Evolutionary conservation across 2,113 vertebrate genomes (phyloP), one percentile per base, ranked within the genome.

Genomic region (Proteles cristata): DNA sequence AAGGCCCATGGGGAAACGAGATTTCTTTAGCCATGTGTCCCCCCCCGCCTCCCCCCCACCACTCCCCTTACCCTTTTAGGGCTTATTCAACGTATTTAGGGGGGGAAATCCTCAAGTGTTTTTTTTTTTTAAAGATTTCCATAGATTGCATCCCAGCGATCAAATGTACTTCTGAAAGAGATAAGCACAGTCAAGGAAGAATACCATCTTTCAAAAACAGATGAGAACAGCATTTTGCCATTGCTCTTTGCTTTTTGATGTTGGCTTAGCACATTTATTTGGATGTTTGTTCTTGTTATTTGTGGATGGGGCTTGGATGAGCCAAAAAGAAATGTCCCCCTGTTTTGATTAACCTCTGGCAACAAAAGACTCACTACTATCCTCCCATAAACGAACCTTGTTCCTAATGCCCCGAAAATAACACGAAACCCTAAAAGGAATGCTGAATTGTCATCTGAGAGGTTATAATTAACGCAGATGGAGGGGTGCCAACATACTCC

Each of bases 1-100:
- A 96, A 89, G 97, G 87, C 98, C 98, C 74, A n/a, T 43, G 84
- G 97, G 97, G 90, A 98, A 98, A 97, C 92, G 94, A 85, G 84
- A 61, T 83, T 89, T 97, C 96, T 98, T 97, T 92, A 93, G 95
- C 97, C 95, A 86, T 88, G 84, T 45, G 61, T 66, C 11, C 4
- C 28, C 17, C 0, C 6, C 7, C 45, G 23, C 8, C 12, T 2
- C 28, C 85, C 65, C 35, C 39, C 39, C 39, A 3, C 39, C 39
- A 39, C 39, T 39, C 39, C 39, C 39, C 39, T 39, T 39, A 39
- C 39, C 39, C 91, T 77, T 98, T 98, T 85, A 95, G 48, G 90
- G 61, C 87, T 98, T 97, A 84, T 97, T 98, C 90, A 93, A 2
- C 96, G 9, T 77, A 80, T 66, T 94, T 83, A 71, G 35, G n/a